Conservation (phyloP, 2,888 invertebrate species). For the Chrysina gloriosa region DNA sequence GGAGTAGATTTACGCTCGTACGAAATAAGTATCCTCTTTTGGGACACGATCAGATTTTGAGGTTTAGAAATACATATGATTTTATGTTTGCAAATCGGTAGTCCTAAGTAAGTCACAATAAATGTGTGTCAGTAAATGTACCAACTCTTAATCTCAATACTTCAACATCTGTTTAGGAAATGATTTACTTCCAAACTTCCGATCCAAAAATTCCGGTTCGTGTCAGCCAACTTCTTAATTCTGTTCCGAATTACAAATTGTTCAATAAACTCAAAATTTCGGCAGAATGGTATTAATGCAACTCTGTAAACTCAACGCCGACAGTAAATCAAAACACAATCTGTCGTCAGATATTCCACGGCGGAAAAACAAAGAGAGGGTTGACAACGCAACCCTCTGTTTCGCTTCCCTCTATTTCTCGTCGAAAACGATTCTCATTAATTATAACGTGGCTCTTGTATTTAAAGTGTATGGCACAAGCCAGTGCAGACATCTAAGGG, state of each 20-base stretch:
- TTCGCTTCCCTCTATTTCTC: neutral
- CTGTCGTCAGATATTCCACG: constrained; percentile 11
- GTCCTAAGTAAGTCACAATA: too few species aligned
- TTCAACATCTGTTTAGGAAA: too few species aligned
- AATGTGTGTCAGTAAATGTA: too few species aligned
- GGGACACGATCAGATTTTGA: too few species aligned
- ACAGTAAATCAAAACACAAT: constrained; percentile 17
- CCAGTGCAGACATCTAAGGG: neutral
- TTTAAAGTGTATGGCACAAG: neutral
- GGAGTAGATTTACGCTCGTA: too few species aligned
- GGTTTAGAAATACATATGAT: too few species aligned
- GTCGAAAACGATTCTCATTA: constrained; percentile 14
- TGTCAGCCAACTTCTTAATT: neutral
- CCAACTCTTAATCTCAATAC: too few species aligned
- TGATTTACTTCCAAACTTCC: neutral
- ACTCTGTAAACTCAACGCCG: neutral
- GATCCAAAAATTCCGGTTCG: neutral
- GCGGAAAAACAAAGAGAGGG: constrained; percentile 7
- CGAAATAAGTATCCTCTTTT: too few species aligned
- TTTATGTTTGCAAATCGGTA: too few species aligned
- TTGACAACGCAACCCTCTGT: neutral
- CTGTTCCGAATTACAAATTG: neutral
- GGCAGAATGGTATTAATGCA: neutral
- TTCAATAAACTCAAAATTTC: constrained; percentile 7
- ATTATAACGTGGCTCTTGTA: neutral